These are phyloP conservation scores for Heterocephalus glaber DNA, from an alignment of 2,113 vertebrate species.

Conservation along the genomic window DNA sequence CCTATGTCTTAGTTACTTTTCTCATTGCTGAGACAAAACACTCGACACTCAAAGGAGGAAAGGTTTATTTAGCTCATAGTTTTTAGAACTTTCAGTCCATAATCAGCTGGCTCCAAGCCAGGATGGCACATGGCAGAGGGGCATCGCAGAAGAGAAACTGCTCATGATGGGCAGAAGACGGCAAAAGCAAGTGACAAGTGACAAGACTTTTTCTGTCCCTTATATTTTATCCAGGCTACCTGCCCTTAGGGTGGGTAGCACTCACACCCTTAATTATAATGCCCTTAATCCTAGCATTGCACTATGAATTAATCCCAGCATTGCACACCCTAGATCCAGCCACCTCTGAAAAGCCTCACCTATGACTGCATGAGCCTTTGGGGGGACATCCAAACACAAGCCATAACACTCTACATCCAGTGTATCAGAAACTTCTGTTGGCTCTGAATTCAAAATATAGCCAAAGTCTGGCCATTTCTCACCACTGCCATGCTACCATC, in stretches of 20 bases:
- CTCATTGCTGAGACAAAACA: neutral
- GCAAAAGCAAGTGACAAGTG: neutral
- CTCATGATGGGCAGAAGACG: neutral
- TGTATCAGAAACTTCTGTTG: neutral
- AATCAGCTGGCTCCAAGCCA: neutral
- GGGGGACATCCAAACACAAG: neutral
- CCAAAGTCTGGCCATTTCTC: neutral
- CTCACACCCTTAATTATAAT: neutral
- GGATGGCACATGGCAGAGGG: neutral
- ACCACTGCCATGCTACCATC: neutral
- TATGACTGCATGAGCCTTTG: neutral
- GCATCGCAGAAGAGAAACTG: neutral
- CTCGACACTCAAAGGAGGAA: neutral
- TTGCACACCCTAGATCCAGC: neutral
- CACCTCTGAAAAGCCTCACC: neutral
- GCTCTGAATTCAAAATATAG: neutral
- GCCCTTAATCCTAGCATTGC: neutral
- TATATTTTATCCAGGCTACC: neutral
- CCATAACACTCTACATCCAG: neutral
- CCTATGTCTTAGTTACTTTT: neutral
- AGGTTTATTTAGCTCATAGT: neutral
- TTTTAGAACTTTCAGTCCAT: neutral
- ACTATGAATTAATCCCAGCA: neutral
- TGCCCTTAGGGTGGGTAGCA: neutral
- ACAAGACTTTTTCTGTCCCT: neutral